Evolutionary conservation across 2,888 invertebrate genomes (phyloP).

Genomic region (Hofmannophila pseudospretella): DNA sequence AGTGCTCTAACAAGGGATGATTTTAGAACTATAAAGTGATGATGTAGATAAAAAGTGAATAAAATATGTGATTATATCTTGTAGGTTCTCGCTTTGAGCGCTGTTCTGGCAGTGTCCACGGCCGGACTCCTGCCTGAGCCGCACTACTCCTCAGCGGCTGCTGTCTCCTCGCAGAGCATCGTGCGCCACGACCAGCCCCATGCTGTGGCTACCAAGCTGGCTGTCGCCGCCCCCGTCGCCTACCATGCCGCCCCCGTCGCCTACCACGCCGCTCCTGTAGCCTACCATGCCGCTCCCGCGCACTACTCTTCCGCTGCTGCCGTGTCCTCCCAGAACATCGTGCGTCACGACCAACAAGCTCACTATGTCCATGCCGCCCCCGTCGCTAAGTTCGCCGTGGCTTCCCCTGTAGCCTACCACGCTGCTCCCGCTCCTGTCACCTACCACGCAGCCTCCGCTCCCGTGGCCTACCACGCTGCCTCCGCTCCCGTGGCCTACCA

Average conservation of each 20-base stretch:
- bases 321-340: conserved; percentile 50
- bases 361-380: conserved; percentile 24
- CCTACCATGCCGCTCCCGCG: conserved; percentile 19
- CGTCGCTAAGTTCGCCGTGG: conserved; percentile 18
- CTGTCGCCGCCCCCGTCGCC: conserved; percentile 18
- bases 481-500: conserved; percentile 27
- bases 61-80: conserved; percentile 12
- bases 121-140: conserved; percentile 54
- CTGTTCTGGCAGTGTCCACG: conserved; percentile 55
- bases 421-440: conserved; percentile 22
- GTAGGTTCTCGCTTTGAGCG: conserved; percentile 54
- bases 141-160: conserved; percentile 54
- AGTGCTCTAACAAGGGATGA: neutral
- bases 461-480: conserved; percentile 21
- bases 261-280: conserved; percentile 26
- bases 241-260: conserved; percentile 25
- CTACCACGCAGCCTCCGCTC: conserved; percentile 23
- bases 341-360: conserved; percentile 45
- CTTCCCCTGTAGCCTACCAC: conserved; percentile 25
- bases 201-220: conserved; percentile 11
- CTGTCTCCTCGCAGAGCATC: conserved; percentile 62
- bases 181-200: conserved; percentile 37
- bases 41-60: neutral
- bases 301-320: conserved; percentile 25
- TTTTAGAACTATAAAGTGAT: too few species aligned